These are phyloP conservation scores for Dryas iulia DNA, from an alignment of 1,140 invertebrate species.

Conservation along the genomic window DNA sequence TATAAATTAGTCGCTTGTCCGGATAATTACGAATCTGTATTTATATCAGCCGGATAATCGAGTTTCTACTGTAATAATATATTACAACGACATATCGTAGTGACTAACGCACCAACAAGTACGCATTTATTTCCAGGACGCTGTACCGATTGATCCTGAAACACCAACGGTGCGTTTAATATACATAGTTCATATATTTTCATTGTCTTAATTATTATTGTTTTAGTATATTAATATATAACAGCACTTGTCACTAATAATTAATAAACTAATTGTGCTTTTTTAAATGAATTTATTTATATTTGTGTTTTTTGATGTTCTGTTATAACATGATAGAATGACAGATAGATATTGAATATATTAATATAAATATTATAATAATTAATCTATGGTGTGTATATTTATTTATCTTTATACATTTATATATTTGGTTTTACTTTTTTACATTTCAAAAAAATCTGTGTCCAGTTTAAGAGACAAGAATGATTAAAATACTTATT, in stretches of 20 bases:
- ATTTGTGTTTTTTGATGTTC: neutral
- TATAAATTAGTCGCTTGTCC: no score
- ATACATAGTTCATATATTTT: slow-evolving; percentile 3
- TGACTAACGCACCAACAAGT: slow-evolving; percentile 20
- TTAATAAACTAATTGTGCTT: neutral
- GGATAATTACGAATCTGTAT: no score
- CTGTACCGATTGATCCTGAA: slow-evolving; percentile 45
- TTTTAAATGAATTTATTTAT: neutral
- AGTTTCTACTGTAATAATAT: neutral
- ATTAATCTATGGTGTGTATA: no score
- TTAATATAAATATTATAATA: no score
- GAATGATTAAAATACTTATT: no score
- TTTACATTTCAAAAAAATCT: no score
- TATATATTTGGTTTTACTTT: no score
- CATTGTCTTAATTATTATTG: neutral
- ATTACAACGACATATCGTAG: neutral
- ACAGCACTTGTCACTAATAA: neutral
- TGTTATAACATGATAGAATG: neutral
- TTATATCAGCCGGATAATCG: no score
- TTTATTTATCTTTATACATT: no score
- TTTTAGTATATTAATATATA: neutral
- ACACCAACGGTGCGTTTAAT: slow-evolving; percentile 49
- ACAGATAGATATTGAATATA: no score
- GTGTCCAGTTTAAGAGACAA: no score
- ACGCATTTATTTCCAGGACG: slow-evolving; percentile 47